Evolutionary conservation across 2,797 vertebrate species (phyloP).

Genomic region (Chrosomus eos): DNA sequence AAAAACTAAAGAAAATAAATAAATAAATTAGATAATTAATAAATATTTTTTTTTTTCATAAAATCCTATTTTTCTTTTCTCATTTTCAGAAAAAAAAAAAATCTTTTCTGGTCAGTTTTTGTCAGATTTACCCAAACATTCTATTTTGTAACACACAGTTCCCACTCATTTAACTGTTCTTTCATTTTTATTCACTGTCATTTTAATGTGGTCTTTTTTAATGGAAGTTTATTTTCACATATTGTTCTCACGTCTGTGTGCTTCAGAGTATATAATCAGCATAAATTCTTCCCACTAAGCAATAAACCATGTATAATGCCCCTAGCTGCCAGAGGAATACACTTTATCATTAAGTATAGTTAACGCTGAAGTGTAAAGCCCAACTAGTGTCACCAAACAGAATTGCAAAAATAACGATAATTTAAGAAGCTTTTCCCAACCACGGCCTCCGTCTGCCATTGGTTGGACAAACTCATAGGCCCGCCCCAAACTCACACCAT

Average conservation of each 20-base stretch:
- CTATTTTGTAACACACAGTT: not conserved
- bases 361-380: not conserved
- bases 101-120: not conserved
- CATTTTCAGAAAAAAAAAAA: not conserved
- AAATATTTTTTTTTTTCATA: not conserved
- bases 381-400: not conserved
- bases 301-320: constrained; percentile 3
- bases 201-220: not conserved
- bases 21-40: too few species aligned
- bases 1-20: too few species aligned
- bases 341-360: not conserved
- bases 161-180: not conserved
- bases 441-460: not conserved
- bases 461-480: not conserved
- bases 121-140: not conserved
- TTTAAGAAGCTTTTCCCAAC: not conserved
- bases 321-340: constrained; percentile 16
- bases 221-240: not conserved
- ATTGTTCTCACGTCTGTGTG: not conserved
- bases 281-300: not conserved
- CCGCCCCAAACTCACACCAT: not conserved
- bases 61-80: not conserved
- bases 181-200: not conserved
- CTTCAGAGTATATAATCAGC: not conserved
- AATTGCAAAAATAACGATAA: not conserved